Evolutionary conservation across 2,113 vertebrate genomes (phyloP), one percentile per base, ranked within the genome.

Genomic region (Zapornia atra): DNA sequence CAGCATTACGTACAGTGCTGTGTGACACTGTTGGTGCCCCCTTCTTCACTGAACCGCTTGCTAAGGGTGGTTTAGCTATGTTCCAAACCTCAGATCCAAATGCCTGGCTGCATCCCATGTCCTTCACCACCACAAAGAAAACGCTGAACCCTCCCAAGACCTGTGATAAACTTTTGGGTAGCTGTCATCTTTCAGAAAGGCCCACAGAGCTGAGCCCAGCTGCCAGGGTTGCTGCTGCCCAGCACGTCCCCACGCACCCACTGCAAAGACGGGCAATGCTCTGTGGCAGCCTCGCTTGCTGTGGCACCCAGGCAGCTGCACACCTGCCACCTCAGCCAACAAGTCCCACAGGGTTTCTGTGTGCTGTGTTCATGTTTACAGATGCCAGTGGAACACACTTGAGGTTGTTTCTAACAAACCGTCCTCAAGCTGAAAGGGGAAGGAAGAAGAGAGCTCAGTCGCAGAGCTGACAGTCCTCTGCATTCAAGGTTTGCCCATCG

Each of bases 11-110:
- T 90, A 77, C 21, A 60, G 84, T 76, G 29, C 51, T 33, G 64
- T 12, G 48, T 25, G 63, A 72, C 5, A 0, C 33, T 38, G 14
- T 42, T 44, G 44, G 34, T 66, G 16, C 29, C 42, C 59, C 33
- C 65, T 65, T 80, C 81, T 84, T 66, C 77, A 21, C 50, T 6
- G 50, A 60, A 61, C 11, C n/a, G 40, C 71, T 89, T 57, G 68
- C 91, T 82, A 54, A 68, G 46, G 91, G 59, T 68, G 68, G 81
- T 48, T 68, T 89, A 95, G 79, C 75, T 94, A 86, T 80, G 88
- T 95, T 87, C 65, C 70, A 83, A 69, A 94, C 86, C 64, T 92
- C 59, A 72, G 56, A 65, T 70, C 57, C 26, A 66, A 92, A 88
- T 29, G 51, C 46, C 42, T 90, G 75, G 92, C 86, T 82, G 75